Evolutionary conservation across 2,888 invertebrate genomes (phyloP), one percentile per base, ranked within the genome.

Genomic region (Xylota segnis): DNA sequence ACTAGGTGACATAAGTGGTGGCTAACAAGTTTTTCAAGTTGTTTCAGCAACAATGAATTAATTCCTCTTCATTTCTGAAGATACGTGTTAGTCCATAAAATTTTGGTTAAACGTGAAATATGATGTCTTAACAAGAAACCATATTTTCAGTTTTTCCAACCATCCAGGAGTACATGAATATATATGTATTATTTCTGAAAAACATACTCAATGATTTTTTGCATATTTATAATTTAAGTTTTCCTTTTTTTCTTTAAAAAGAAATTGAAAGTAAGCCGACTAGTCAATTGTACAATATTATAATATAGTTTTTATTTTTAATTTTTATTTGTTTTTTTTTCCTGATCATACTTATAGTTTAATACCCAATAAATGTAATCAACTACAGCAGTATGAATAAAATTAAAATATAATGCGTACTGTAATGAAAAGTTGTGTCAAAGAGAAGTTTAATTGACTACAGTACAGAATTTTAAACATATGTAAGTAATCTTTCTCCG

Each of bases 1-100:
- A 89, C 89, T 90, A 92, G 92, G 92, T 92, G 92, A 92, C 92
- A 90, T 89, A 90, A 90, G 91, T 89, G 88, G 87, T 87, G 77
- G 74, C 77, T 10, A 5, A 37, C 43, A 37, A 47, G 34, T 47
- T 34, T 78, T 18, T 72, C 40, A 27, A 74, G 40, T 68, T 56
- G 56, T 47, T 66, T 14, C n/a, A 40, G 10, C 29, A 70, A 74
- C 32, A 63, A 47, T 50, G 56, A 34, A 40, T 32, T 70, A 18
- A 74, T 63, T 68, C 40, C 40, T 68, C 72, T 74, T 75, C 45
- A 59, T 40, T 52, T 78, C 23, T 63, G 40, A 78, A 68, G 47
- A 71, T 72, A 16, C 27, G 7, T 18, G 9, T 40, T 50, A 68
- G 23, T 50, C 50, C 29, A 59, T 47, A 58, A 70, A 29, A 40